Conservation (phyloP, 1,140 invertebrate species). For the Neodiprion pinetum region DNA sequence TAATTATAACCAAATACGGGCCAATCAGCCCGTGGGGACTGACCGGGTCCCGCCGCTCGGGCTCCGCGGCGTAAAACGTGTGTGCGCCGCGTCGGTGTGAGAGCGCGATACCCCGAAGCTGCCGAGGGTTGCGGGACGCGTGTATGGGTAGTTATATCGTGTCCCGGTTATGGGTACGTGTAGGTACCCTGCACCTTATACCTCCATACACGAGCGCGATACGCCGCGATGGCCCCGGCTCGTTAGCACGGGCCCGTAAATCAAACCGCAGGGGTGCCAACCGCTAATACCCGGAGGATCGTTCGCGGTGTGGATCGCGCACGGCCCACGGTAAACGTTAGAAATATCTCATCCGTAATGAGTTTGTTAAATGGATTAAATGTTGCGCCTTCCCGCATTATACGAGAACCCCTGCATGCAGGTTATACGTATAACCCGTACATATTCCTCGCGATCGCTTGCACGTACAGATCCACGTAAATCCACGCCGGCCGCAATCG, state of each 20-base stretch:
- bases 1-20: constrained; percentile 55
- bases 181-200: too few species aligned
- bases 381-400: not conserved
- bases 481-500: not conserved
- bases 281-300: constrained; percentile 50
- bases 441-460: too few species aligned
- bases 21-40: constrained; percentile 47
- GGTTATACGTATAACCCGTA: too few species aligned
- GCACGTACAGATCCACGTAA: too few species aligned
- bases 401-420: too few species aligned
- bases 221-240: constrained; percentile 33
- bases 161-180: too few species aligned
- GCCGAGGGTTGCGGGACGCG: not conserved
- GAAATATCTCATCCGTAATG: constrained; percentile 60
- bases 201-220: too few species aligned
- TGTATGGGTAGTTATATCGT: too few species aligned
- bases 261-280: constrained; percentile 60
- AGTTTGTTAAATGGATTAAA: constrained; percentile 61
- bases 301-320: constrained; percentile 39
- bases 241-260: constrained; percentile 58
- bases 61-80: not conserved
- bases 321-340: constrained; percentile 54
- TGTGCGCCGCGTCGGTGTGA: not conserved
- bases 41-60: not conserved
- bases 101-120: not conserved